Percentiles rank a stretch among this genome's conserved stretches.
Conservation (phyloP, 2,113 vertebrate species). For the Podarcis cretensis region DNA sequence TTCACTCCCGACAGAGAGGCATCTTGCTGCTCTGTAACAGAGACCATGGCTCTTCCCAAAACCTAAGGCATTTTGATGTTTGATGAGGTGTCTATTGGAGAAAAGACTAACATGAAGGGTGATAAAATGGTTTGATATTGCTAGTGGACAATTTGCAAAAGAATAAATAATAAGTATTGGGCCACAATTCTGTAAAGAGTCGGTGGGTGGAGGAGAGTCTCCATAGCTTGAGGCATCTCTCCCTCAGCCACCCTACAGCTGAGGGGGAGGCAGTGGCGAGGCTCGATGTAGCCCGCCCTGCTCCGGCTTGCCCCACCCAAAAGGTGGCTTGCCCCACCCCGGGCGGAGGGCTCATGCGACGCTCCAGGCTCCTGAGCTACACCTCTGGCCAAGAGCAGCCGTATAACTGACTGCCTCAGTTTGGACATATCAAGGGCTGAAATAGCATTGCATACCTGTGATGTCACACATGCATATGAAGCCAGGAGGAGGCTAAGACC, state of each 20-base stretch:
- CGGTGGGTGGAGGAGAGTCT: background rate
- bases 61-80: constrained; percentile 18
- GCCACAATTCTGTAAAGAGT: background rate
- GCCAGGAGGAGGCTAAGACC: too few relatives aligned
- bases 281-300: too few relatives aligned
- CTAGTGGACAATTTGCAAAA: background rate
- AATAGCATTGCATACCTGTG: too few relatives aligned
- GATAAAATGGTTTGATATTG: background rate
- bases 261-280: background rate
- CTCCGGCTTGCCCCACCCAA: too few relatives aligned
- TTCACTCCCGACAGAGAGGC: constrained; percentile 43
- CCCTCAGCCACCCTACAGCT: background rate
- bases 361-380: too few relatives aligned
- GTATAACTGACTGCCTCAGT: too few relatives aligned
- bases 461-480: too few relatives aligned
- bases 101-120: background rate
- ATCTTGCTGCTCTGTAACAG: constrained; percentile 19
- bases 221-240: background rate
- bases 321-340: too few relatives aligned
- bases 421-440: too few relatives aligned
- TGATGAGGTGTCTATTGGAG: background rate
- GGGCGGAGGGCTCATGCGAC: too few relatives aligned
- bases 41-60: constrained; percentile 11
- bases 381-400: too few relatives aligned
- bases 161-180: background rate